Evolutionary conservation across 1,140 invertebrate genomes (phyloP).

Genomic region (Zaprionus kolodkinae): DNA sequence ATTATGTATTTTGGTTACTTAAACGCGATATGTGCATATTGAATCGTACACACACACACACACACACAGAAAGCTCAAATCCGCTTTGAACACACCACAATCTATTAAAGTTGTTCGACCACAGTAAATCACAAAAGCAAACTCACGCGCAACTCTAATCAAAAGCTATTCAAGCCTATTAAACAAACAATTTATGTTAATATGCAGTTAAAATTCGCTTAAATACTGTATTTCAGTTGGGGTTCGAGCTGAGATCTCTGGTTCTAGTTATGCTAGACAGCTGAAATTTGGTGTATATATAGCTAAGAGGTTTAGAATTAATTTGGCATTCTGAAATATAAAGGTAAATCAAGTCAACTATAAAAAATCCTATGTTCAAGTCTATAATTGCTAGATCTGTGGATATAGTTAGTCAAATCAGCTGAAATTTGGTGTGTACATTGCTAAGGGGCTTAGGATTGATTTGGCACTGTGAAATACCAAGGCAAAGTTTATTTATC

Average conservation of each 20-base stretch:
- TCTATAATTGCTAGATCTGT: too few relatives aligned
- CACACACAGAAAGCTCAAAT: neutral
- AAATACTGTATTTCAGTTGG: neutral
- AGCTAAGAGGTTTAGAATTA: neutral
- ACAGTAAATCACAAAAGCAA: conserved; percentile 8
- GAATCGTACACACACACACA: conserved; percentile 32
- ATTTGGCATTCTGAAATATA: neutral
- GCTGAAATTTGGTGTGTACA: neutral
- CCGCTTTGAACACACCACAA: conserved; percentile 18
- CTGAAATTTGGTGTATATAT: neutral
- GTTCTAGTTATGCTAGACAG: neutral
- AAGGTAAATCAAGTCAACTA: too few relatives aligned
- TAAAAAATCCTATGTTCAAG: too few relatives aligned
- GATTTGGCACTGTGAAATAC: neutral
- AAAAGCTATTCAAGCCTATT: neutral
- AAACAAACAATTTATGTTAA: neutral
- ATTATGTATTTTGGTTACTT: conserved; percentile 76
- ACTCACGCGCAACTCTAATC: neutral
- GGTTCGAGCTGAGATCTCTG: neutral
- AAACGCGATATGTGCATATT: conserved; percentile 69
- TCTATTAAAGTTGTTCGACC: conserved; percentile 10
- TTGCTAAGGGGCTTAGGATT: neutral
- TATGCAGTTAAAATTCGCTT: neutral
- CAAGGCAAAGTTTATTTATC: too few relatives aligned
- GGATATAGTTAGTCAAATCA: neutral